Evolutionary conservation across 2,113 vertebrate genomes (phyloP), one percentile per base, ranked within the genome.

Genomic region (Taurulus bubalis): DNA sequence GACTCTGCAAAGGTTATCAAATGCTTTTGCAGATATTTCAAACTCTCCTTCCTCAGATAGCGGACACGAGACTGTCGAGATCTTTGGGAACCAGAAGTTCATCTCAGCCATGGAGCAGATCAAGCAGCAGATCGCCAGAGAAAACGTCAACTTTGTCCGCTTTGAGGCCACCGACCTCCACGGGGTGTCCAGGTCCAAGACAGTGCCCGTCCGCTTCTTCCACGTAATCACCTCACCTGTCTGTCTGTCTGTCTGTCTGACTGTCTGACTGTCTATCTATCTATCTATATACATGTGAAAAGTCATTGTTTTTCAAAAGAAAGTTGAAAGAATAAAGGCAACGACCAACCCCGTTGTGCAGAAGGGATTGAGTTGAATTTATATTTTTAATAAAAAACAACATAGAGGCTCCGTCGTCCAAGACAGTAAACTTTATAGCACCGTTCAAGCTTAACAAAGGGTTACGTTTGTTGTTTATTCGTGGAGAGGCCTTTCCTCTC

Each of bases 121-220:
- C 89, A 97, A 97, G 85, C 96, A 98, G 86, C 96, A 96, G 91
- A 97, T 98, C 85, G 91, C 94, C 74, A 94, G 94, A 80, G 97
- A 97, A 77, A 96, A 94, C 66, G 88, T 98, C 85, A 96, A 92
- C 83, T 98, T 98, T 86, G 95, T 99, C 40, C 94, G 96, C 74
- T 98, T 99, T 88, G 98, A 99, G 93, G 97, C 96, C 64, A 91
- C 96, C 49, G 97, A 98, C 82, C 95, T 99, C 74, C 97, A 98
- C 8, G 97, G 97, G 3, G 96, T 99, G 58, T 97, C 97, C 77
- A 95, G 97, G 87, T 99, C 96, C 80, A 99, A 98, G 94, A 99
- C 94, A 3, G 93, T 98, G 45, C 97, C 97, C 28, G 96, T 96
- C 88, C 95, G 96, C 11, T 97, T 97, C 94, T 98, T 99, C 89